A percentile compares a stretch with the other conserved stretches of the same genome.
Conservation (phyloP, 2,888 invertebrate genomes). For the Drosophila meridiana region DNA sequence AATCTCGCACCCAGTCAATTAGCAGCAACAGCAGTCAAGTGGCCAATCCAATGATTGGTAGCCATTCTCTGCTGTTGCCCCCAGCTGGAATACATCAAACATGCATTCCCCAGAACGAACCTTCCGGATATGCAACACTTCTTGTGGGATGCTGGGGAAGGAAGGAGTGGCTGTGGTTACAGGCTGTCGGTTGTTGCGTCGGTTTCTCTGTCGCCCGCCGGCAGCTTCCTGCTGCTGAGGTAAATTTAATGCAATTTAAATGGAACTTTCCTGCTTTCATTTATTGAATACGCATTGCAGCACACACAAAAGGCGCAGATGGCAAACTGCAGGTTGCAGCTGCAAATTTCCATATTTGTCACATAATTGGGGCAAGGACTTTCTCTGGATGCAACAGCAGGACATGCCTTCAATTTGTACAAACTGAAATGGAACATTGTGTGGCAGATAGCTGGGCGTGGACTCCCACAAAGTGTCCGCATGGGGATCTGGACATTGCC, state of each 20-base stretch:
- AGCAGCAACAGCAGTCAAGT: slow-evolving; percentile 24
- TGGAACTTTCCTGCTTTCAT: slow-evolving; percentile 47
- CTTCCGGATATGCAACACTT: slow-evolving; percentile 34
- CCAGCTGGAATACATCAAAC: slow-evolving; percentile 10
- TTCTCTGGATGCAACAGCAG: slow-evolving; percentile 12
- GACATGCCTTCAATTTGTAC: slow-evolving; percentile 21
- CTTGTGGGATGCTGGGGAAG: neutral
- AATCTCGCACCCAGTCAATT: slow-evolving; percentile 34
- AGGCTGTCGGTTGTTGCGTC: slow-evolving; percentile 5
- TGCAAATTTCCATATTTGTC: slow-evolving; percentile 21
- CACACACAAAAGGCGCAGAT: neutral
- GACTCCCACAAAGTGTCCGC: neutral
- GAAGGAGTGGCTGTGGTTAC: slow-evolving; percentile 18
- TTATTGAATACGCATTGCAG: slow-evolving; percentile 37
- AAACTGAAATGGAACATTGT: slow-evolving; percentile 17
- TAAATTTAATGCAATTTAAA: slow-evolving; percentile 48
- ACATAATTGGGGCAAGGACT: slow-evolving; percentile 15
- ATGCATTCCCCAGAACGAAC: slow-evolving; percentile 8
- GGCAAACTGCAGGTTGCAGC: slow-evolving; percentile 4
- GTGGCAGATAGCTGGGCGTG: neutral
- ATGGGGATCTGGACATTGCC: neutral
- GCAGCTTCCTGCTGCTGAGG: slow-evolving; percentile 25
- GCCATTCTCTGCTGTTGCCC: slow-evolving; percentile 1
- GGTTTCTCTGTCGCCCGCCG: slow-evolving; percentile 8
- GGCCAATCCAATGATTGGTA: slow-evolving; percentile 32